These are phyloP conservation scores for Drosophila histrio DNA, from an alignment of 2,888 invertebrate species.

Conservation along the genomic window DNA sequence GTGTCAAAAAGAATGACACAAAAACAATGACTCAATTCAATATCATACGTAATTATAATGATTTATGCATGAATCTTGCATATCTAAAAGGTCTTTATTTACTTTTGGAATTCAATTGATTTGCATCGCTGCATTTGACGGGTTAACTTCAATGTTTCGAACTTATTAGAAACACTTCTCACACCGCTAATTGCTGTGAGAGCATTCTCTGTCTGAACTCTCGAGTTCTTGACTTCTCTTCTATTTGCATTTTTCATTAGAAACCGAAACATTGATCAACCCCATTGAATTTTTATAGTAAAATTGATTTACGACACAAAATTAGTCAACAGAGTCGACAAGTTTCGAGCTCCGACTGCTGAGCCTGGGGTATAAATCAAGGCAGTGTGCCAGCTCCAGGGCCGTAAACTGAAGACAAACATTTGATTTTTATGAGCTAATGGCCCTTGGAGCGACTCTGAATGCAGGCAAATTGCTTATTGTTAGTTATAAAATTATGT, in stretches of 20 bases:
- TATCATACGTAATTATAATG: background rate
- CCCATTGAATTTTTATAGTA: constrained; percentile 58
- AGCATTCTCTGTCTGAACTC: background rate
- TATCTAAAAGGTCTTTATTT: constrained; percentile 6
- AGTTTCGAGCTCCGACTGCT: constrained; percentile 32
- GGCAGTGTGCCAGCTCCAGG: constrained; percentile 37
- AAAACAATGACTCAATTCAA: constrained; percentile 22
- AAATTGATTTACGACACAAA: constrained; percentile 75
- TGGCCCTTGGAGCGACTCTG: constrained; percentile 54
- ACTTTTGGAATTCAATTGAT: constrained; percentile 11
- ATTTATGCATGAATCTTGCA: background rate
- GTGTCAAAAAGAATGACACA: background rate
- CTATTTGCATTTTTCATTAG: constrained; percentile 63
- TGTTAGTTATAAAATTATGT: constrained; percentile 62
- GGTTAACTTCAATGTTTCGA: background rate
- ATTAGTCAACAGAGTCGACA: constrained; percentile 76
- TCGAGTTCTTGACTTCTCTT: background rate
- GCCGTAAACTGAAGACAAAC: constrained; percentile 70
- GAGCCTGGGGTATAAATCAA: constrained; percentile 72
- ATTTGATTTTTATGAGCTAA: constrained; percentile 79
- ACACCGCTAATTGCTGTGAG: constrained; percentile 63
- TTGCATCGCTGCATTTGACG: constrained; percentile 19
- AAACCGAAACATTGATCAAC: constrained; percentile 54
- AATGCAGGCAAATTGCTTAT: constrained; percentile 65
- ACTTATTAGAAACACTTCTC: constrained; percentile 46